Conservation (phyloP, 2,888 invertebrate genomes). For the Sphecodes monilicornis region DNA sequence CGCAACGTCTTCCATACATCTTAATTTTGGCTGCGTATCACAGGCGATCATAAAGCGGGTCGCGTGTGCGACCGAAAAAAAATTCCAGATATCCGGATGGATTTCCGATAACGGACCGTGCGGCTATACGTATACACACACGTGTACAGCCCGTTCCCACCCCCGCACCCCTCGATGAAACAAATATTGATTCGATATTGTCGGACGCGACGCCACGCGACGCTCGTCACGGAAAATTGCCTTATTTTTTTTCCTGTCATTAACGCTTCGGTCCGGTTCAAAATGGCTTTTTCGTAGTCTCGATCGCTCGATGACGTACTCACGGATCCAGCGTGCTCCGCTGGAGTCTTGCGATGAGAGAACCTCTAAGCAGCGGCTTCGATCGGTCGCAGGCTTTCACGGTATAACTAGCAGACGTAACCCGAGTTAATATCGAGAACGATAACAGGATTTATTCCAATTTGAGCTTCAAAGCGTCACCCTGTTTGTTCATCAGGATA, state of each 20-base stretch:
- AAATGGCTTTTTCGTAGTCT: too few species aligned
- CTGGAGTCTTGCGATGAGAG: not conserved
- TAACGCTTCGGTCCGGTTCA: not conserved
- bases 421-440: constrained; percentile 18
- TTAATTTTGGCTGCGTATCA: constrained; percentile 66
- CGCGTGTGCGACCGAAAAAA: constrained; percentile 61
- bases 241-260: constrained; percentile 31
- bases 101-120: constrained; percentile 66
- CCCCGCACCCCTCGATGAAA: constrained; percentile 24
- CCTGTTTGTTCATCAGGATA: constrained; percentile 80
- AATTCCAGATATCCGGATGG: constrained; percentile 70
- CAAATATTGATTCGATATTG: constrained; percentile 53
- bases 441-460: constrained; percentile 80
- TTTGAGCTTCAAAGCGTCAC: constrained; percentile 81
- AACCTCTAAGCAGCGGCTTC: constrained; percentile 12
- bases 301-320: too few species aligned
- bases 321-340: not conserved
- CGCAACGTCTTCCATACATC: constrained; percentile 63
- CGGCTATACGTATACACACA: constrained; percentile 20
- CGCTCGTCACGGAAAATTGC: constrained; percentile 19
- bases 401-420: not conserved
- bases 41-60: constrained; percentile 69
- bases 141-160: constrained; percentile 9
- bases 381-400: not conserved
- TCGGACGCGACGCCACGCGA: constrained; percentile 21